These are phyloP conservation scores for Myoxocephalus aenaeus DNA, from an alignment of 2,797 vertebrate species.

Conservation along the genomic window DNA sequence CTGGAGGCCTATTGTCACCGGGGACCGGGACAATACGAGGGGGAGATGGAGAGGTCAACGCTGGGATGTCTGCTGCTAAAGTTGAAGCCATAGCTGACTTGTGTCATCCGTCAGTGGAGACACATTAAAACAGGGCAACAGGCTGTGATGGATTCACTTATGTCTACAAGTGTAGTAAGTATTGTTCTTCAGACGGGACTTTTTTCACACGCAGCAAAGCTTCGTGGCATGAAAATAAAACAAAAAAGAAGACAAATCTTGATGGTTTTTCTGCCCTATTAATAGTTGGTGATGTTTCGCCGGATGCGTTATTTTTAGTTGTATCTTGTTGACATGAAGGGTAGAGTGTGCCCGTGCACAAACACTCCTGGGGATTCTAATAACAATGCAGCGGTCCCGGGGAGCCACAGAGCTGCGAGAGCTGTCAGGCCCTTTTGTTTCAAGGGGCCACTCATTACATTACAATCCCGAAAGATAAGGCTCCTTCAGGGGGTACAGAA, in stretches of 20 bases:
- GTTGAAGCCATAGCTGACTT: conserved; percentile 66
- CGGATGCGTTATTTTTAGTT: conserved; percentile 22
- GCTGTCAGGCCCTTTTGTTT: conserved; percentile 84
- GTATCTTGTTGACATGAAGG: conserved; percentile 53
- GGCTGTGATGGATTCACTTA: conserved; percentile 41
- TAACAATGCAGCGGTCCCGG: conserved; percentile 79
- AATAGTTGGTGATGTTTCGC: conserved; percentile 12
- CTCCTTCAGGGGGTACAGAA: conserved; percentile 69
- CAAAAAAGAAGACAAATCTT: not conserved
- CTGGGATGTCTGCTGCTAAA: conserved; percentile 66
- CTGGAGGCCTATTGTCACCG: conserved; percentile 78
- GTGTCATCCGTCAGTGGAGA: conserved; percentile 74
- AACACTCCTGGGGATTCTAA: conserved; percentile 83
- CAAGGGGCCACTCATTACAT: conserved; percentile 81
- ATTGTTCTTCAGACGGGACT: conserved; percentile 4
- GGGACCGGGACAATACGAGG: conserved; percentile 81
- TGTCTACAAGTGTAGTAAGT: conserved; percentile 27
- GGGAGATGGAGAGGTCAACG: conserved; percentile 67
- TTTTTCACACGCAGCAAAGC: not conserved
- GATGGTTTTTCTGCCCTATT: not conserved
- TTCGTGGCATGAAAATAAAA: not conserved
- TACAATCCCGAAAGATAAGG: conserved; percentile 84
- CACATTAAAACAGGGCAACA: conserved; percentile 57
- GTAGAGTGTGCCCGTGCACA: conserved; percentile 68
- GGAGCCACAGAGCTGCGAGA: conserved; percentile 79